phyloP scores from a whole-genome alignment of 2,888 invertebrate species.

The Drosophila fungiperda region DNA sequence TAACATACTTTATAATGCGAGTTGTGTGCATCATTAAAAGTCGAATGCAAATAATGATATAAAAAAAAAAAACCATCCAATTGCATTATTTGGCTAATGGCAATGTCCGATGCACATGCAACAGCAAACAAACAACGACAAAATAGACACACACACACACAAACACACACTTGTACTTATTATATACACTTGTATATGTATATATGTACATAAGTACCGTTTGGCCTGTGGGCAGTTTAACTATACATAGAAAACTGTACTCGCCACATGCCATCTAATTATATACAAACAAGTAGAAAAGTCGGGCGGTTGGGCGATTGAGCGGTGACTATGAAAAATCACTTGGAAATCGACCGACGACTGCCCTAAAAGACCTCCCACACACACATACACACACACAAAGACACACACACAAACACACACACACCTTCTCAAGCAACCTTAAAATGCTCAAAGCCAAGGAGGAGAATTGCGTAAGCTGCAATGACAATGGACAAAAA shows the following conservation, averaged over 20 bases:
- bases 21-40: slow-evolving; percentile 12
- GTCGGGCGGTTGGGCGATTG: slow-evolving; percentile 18
- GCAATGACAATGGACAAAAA: slow-evolving; percentile 53
- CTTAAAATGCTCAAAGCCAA: slow-evolving; percentile 42
- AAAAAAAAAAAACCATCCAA: slow-evolving; percentile 24
- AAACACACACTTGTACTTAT: slow-evolving; percentile 12
- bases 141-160: slow-evolving; percentile 20
- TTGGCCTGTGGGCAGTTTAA: slow-evolving; percentile 56
- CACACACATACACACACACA: neutral
- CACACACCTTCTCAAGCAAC: slow-evolving; percentile 1
- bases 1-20: neutral
- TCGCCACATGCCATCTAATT: slow-evolving; percentile 64
- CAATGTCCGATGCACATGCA: slow-evolving; percentile 21
- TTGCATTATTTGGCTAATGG: slow-evolving; percentile 61
- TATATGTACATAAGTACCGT: slow-evolving; percentile 35
- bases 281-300: slow-evolving; percentile 62
- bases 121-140: slow-evolving; percentile 32
- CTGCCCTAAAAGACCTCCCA: slow-evolving; percentile 2
- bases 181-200: slow-evolving; percentile 44
- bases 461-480: slow-evolving; percentile 49
- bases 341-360: slow-evolving; percentile 59
- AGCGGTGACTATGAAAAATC: slow-evolving; percentile 63
- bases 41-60: neutral
- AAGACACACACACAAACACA: neutral
- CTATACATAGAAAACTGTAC: slow-evolving; percentile 73